These are phyloP conservation scores for Eidolon dupreanum DNA, from an alignment of 2,797 vertebrate genomes.

Conservation along the genomic window DNA sequence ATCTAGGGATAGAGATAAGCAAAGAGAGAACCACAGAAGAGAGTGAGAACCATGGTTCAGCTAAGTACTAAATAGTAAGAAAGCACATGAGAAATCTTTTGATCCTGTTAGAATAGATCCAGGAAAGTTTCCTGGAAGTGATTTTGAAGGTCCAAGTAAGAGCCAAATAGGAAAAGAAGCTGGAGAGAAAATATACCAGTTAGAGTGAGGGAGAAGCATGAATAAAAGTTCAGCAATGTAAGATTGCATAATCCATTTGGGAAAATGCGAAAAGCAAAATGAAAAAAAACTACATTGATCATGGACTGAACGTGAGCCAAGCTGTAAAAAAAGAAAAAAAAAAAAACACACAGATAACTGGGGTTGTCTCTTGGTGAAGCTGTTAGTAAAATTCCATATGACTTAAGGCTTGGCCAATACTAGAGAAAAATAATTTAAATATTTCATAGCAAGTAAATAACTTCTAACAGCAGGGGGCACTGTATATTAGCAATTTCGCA, in stretches of 20 bases:
- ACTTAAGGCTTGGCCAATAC: conserved; percentile 12
- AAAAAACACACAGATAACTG: neutral
- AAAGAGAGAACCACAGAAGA: neutral
- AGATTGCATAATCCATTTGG: neutral
- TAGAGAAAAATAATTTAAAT: conserved; percentile 6
- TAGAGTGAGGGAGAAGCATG: neutral
- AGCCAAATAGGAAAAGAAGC: neutral
- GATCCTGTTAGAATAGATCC: neutral
- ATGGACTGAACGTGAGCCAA: neutral
- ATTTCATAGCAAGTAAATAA: conserved; percentile 48
- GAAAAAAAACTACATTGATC: neutral
- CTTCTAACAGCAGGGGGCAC: conserved; percentile 49
- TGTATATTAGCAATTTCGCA: conserved; percentile 42
- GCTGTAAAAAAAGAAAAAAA: neutral
- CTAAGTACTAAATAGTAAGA: neutral
- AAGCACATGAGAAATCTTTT: neutral
- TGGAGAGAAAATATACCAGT: neutral
- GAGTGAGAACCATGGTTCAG: neutral
- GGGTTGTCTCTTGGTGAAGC: neutral
- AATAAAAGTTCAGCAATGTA: neutral
- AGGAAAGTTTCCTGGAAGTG: neutral
- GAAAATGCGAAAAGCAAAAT: neutral
- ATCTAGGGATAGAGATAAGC: neutral
- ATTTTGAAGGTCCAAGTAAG: neutral
- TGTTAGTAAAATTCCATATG: conserved; percentile 16